Evolutionary conservation across 2,113 vertebrate species (phyloP), one percentile per base, ranked within the genome.

Genomic region (Cyphomyrus plagiostoma): DNA sequence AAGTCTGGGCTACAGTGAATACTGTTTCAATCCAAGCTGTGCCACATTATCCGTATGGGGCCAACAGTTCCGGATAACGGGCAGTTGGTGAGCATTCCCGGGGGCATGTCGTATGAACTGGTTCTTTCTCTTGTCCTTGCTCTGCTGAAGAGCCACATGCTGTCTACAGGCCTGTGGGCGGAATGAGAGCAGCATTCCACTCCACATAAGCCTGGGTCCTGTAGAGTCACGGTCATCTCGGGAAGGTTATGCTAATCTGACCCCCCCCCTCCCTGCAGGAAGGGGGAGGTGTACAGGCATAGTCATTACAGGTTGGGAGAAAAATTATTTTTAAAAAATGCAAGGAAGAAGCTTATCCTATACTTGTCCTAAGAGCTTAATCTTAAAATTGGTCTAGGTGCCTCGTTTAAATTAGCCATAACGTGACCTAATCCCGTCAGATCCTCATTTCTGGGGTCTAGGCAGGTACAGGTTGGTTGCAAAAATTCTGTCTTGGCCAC

Each of bases 231-330:
- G 74, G 15, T 80, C 35, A 80, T 19, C 74, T 39, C 35, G 17
- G 30, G 74, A 80, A 80, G 74, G 74, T 39, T 17, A 39, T 80
- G 74, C 35, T 42, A 80, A 42, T 80, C 35, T 80, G 74, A 30
- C 10, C 17, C 74, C 35, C 74, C 35, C 74, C 74, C 74, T 30
- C 62, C n/a, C 62, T 70, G 62, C 62, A 70, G 62, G n/a, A 70
- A 11, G 62, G 62, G 62, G 62, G 62, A 70, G n/a, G 62, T 70
- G 62, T 30, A 7, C 7, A 26, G 5, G 1, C 13, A 80, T 17
- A 80, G 15, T 80, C 74, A 80, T 80, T 80, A 80, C 74, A 42
- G 74, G 74, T 80, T 80, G 74, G 74, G 74, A 80, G 35, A 80
- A 42, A 15, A 80, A 80, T 80, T 42, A 42, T 70, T 30, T 13